Evolutionary conservation across 2,888 invertebrate genomes (phyloP).

Genomic region (Luffia ferchaultella): DNA sequence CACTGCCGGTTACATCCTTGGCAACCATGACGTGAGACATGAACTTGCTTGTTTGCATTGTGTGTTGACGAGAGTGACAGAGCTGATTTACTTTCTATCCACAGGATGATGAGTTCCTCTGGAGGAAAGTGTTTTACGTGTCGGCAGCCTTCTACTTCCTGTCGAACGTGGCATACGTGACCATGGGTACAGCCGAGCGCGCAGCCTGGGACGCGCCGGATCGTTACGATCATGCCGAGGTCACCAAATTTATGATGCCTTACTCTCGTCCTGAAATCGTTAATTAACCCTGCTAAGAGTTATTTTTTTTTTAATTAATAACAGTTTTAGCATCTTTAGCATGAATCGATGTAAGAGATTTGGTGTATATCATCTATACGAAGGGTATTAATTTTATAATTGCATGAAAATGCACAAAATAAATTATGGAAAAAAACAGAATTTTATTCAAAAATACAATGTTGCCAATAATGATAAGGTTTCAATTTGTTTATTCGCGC

Average conservation of each 20-base stretch:
- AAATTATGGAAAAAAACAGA: too few species aligned
- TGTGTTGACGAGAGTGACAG: neutral
- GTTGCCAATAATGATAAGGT: too few species aligned
- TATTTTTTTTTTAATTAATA: too few species aligned
- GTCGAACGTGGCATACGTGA: slow-evolving; percentile 71
- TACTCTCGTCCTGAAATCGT: too few species aligned
- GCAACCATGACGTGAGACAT: slow-evolving; percentile 70
- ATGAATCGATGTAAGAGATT: too few species aligned
- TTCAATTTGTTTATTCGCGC: too few species aligned
- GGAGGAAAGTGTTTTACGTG: slow-evolving; percentile 78
- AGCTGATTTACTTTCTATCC: slow-evolving; percentile 18
- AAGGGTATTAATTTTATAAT: too few species aligned
- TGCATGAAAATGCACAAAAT: too few species aligned
- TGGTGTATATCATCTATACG: too few species aligned
- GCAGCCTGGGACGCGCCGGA: slow-evolving; percentile 76
- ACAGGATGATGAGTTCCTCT: slow-evolving; percentile 66
- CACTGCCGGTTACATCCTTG: slow-evolving; percentile 72
- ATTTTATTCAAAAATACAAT: too few species aligned
- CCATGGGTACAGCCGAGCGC: slow-evolving; percentile 71
- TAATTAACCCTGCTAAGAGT: too few species aligned
- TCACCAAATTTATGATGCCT: neutral
- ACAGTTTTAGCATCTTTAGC: too few species aligned
- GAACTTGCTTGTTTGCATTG: neutral
- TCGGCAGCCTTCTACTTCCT: slow-evolving; percentile 72
- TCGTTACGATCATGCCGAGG: neutral